phyloP scores from a whole-genome alignment of 1,140 invertebrate genomes.

The Dufourea novaeangliae region DNA sequence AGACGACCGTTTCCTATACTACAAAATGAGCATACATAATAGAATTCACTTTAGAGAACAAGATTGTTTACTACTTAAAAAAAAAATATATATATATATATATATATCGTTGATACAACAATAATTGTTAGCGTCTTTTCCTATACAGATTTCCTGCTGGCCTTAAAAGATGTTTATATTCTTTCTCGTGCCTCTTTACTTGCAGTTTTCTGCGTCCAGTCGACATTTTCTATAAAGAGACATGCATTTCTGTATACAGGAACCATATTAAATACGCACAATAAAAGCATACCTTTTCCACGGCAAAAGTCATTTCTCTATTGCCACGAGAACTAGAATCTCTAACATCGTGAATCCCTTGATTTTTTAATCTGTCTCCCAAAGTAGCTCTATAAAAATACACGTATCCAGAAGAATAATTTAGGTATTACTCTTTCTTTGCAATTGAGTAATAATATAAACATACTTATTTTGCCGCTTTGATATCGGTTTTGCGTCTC shows the following conservation, averaged over 20 bases:
- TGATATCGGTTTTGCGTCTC: constrained; percentile 79
- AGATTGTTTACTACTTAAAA: constrained; percentile 43
- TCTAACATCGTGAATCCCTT: constrained; percentile 82
- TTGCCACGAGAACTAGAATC: constrained; percentile 85
- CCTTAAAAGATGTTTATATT: constrained; percentile 87
- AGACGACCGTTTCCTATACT: background rate
- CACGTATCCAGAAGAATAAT: background rate
- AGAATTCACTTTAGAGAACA: constrained; percentile 24
- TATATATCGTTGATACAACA: constrained; percentile 18
- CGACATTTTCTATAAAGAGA: constrained; percentile 54
- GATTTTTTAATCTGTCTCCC: constrained; percentile 85
- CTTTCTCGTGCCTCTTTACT: constrained; percentile 86
- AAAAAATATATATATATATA: constrained; percentile 8
- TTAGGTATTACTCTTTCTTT: constrained; percentile 2
- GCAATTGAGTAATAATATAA: background rate
- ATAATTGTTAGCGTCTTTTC: constrained; percentile 58
- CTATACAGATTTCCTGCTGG: constrained; percentile 83
- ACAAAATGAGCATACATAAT: constrained; percentile 1
- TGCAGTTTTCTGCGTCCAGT: constrained; percentile 62
- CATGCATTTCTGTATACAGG: background rate
- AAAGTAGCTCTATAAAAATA: constrained; percentile 84
- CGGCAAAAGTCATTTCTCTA: constrained; percentile 90
- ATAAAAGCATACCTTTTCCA: constrained; percentile 81
- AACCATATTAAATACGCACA: background rate
- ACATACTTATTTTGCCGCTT: constrained; percentile 82